Evolutionary conservation across 2,797 vertebrate genomes (phyloP).

Genomic region (Euphonia xanthogaster): DNA sequence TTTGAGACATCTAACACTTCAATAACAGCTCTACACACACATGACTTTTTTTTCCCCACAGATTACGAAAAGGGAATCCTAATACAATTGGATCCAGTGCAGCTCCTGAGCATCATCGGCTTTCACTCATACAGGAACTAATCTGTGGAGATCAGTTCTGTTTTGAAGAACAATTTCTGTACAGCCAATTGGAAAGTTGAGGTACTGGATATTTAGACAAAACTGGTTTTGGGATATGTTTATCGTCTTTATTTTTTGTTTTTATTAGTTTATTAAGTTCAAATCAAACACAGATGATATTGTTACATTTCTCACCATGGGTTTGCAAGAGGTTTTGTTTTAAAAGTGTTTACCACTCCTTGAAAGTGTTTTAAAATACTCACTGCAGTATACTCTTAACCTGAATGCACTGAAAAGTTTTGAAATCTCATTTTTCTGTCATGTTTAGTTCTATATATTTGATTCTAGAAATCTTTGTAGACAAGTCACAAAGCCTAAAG

Average conservation of each 20-base stretch:
- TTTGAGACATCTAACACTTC: not conserved
- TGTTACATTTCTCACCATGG: not conserved
- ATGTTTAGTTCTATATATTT: not conserved
- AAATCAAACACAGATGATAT: not conserved
- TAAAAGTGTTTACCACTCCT: not conserved
- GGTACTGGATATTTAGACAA: constrained; percentile 45
- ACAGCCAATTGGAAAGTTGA: not conserved
- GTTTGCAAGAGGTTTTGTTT: not conserved
- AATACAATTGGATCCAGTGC: not conserved
- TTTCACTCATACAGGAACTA: constrained; percentile 5
- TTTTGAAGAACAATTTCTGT: not conserved
- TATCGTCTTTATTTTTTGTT: not conserved
- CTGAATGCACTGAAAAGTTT: not conserved
- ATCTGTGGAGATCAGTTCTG: not conserved
- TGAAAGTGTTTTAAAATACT: not conserved
- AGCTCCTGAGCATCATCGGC: not conserved
- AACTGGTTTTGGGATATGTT: not conserved
- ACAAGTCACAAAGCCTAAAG: not conserved
- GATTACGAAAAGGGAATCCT: not conserved
- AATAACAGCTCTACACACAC: not conserved
- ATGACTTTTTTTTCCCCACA: not conserved
- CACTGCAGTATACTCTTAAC: not conserved
- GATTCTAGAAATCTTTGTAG: not conserved
- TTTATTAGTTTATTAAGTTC: not conserved
- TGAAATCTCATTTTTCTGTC: not conserved